Base-by-base conservation (phyloP, 1,140 invertebrate species). In the Sesamia nonagrioides region DNA sequence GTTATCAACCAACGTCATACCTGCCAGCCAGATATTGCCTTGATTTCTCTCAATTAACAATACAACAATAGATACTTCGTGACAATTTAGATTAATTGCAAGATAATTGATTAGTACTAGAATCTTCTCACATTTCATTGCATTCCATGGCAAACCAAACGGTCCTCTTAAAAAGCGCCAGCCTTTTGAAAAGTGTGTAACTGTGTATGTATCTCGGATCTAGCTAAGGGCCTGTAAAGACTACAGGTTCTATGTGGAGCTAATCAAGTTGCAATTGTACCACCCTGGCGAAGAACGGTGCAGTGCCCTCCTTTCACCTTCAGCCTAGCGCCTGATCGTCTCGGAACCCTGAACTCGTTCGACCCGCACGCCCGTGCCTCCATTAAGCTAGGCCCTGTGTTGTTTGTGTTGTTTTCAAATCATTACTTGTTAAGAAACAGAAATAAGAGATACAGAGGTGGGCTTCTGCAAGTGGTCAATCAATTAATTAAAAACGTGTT, bases 271-370 rank as follows among this genome's bases (percentile, higher is more conserved):
- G 58, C 63, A 81, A 76, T 33, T 33, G 40, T 81, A 63, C 60
- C 66, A 80, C 68, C 73, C 56, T 54, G 37, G 48, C 56, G 27
- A 56, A 54, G 75, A 79, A 82, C 66, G 80, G 84, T 84, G 85
- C 84, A 84, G 81, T 84, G 86, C 82, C 82, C 86, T 86, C 82
- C 81, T 84, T 87, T 87, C 81, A 84, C 86, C 84, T 77, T 74
- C 71, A 74, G 78, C 60, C 77, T 66, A 68, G 77, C 71, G 80
- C 52, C 69, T 68, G 75, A 37, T 21, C 40, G 78, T 77, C 54
- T 77, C 17, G 69, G 74, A 84, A 75, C 83, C 83, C 83, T 86
- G 83, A 86, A 84, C 86, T 79, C 77, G 60, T 77, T 79, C 80
- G 82, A 84, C 77, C 73, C 77, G 69, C 71, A 74, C 71, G 71